phyloP scores from a whole-genome alignment of 2,888 invertebrate species.

The Agrochola lota region DNA sequence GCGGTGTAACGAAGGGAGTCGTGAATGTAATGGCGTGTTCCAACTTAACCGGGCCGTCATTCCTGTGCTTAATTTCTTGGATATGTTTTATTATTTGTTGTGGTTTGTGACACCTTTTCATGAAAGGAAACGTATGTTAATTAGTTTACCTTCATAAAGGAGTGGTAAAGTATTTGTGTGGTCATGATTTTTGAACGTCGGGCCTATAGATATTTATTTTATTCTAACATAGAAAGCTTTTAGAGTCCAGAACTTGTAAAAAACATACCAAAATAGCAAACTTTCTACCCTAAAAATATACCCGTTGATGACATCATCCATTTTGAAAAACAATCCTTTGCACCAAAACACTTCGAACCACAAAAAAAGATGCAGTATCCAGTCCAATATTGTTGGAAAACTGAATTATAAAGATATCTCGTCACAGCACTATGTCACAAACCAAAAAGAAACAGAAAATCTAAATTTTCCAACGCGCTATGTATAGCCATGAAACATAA shows the following conservation, averaged over 20 bases:
- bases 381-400: slow-evolving; percentile 4
- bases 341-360: slow-evolving; percentile 16
- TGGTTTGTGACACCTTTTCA: slow-evolving; percentile 35
- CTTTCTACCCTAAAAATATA: background rate
- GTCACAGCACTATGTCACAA: background rate
- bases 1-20: slow-evolving; percentile 42
- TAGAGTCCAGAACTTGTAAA: background rate
- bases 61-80: slow-evolving; percentile 55
- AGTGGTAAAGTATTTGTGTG: background rate
- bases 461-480: background rate
- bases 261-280: background rate
- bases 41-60: slow-evolving; percentile 50
- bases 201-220: background rate
- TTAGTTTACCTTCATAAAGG: background rate
- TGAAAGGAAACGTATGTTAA: background rate
- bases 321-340: background rate
- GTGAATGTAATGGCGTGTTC: slow-evolving; percentile 51
- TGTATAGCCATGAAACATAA: background rate
- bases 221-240: background rate
- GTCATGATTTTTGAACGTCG: background rate
- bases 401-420: slow-evolving; percentile 8
- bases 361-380: background rate
- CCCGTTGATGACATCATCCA: background rate
- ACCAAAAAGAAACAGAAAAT: slow-evolving; percentile 5
- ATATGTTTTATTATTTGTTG: slow-evolving; percentile 58